phyloP scores from a whole-genome alignment of 2,113 vertebrate genomes.

The Phycodurus eques region DNA sequence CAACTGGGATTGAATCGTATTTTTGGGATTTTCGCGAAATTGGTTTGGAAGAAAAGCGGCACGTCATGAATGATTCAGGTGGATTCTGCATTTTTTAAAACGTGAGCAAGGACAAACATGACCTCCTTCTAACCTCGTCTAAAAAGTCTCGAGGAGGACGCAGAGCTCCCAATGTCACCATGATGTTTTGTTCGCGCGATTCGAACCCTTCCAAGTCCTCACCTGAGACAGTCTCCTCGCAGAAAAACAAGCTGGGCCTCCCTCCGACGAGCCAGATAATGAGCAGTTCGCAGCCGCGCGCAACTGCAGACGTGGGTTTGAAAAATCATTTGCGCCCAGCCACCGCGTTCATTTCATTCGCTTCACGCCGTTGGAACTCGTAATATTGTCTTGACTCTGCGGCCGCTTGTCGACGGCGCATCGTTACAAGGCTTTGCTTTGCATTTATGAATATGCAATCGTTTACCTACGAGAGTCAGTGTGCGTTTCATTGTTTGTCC shows the following conservation, averaged over 20 bases:
- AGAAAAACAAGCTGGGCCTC: neutral
- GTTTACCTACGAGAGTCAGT: neutral
- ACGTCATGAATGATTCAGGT: neutral
- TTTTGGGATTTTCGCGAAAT: neutral
- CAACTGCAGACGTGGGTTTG: conserved; percentile 18
- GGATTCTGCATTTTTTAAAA: neutral
- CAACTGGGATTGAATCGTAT: too few relatives aligned
- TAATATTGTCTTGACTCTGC: conserved; percentile 57
- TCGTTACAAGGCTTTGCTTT: conserved; percentile 45
- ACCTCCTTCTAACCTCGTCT: neutral
- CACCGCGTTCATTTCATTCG: conserved; percentile 52
- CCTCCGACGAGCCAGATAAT: conserved; percentile 11
- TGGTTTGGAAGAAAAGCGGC: neutral
- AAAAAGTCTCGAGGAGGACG: neutral
- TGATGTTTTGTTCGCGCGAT: neutral
- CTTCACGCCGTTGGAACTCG: conserved; percentile 49
- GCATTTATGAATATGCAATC: conserved; percentile 45
- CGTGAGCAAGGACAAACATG: neutral
- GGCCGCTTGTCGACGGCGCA: conserved; percentile 40
- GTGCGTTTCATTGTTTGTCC: neutral
- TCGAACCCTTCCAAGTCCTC: neutral
- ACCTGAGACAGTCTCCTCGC: neutral
- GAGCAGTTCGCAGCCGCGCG: conserved; percentile 17
- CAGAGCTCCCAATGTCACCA: neutral
- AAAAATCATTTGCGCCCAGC: conserved; percentile 40